Evolutionary conservation across 2,888 invertebrate genomes (phyloP).

Genomic region (Eristalinus sepulchralis): DNA sequence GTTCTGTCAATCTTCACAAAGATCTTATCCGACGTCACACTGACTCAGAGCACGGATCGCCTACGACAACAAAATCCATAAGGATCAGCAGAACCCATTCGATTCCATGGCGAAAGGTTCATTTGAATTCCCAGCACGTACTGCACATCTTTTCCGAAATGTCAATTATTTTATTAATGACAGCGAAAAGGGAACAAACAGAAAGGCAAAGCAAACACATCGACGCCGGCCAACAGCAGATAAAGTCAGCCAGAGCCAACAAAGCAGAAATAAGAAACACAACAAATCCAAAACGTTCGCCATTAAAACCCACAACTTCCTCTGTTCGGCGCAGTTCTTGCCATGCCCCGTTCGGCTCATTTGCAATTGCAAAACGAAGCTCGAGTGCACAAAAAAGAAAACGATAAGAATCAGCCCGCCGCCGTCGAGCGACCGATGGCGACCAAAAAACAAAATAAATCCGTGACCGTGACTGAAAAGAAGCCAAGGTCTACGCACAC

Average conservation of each 20-base stretch:
- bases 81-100: not conserved
- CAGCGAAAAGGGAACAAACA: conserved; percentile 40
- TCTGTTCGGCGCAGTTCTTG: conserved; percentile 23
- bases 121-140: conserved; percentile 61
- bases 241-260: not conserved
- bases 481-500: conserved; percentile 67
- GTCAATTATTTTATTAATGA: conserved; percentile 70
- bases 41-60: not conserved
- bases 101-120: not conserved
- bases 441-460: conserved; percentile 32
- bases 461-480: conserved; percentile 71
- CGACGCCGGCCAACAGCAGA: not conserved
- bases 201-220: conserved; percentile 3
- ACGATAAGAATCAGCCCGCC: conserved; percentile 56
- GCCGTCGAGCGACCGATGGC: conserved; percentile 15
- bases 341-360: conserved; percentile 25
- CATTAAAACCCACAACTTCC: conserved; percentile 65
- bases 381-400: conserved; percentile 18
- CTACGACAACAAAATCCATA: not conserved
- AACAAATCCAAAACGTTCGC: not conserved
- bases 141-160: conserved; percentile 58
- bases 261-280: conserved; percentile 25
- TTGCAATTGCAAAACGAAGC: conserved; percentile 48
- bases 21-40: not conserved
- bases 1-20: not conserved